phyloP scores from a whole-genome alignment of 2,888 invertebrate genomes.

The Cephonodes hylas region DNA sequence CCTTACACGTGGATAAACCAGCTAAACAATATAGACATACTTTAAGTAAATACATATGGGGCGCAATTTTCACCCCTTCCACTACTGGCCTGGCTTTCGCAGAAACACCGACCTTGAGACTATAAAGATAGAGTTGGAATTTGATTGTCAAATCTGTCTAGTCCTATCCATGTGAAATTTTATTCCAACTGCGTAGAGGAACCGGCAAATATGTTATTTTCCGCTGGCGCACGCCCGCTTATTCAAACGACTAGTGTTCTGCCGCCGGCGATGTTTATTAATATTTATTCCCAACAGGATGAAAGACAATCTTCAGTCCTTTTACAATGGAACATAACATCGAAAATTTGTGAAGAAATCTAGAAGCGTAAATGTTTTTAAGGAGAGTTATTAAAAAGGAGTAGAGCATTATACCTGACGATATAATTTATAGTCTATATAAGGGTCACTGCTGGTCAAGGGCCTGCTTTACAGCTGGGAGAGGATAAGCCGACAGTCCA shows the following conservation, averaged over 20 bases:
- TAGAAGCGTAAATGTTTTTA: too few relatives aligned
- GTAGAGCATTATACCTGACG: too few relatives aligned
- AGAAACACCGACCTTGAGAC: background rate
- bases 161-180: background rate
- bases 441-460: too few relatives aligned
- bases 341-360: too few relatives aligned
- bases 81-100: background rate
- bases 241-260: background rate
- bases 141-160: background rate
- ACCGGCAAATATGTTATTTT: conserved; percentile 3
- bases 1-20: background rate
- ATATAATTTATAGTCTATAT: too few relatives aligned
- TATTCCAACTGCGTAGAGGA: background rate
- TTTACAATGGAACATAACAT: too few relatives aligned
- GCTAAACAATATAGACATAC: background rate
- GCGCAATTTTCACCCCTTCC: background rate
- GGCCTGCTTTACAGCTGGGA: too few relatives aligned
- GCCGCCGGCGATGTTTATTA: background rate
- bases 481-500: too few relatives aligned
- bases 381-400: too few relatives aligned
- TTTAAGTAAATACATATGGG: background rate
- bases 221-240: background rate
- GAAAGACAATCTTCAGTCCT: too few relatives aligned
- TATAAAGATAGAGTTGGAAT: background rate
- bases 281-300: too few relatives aligned